Evolutionary conservation across 2,888 invertebrate genomes (phyloP), one percentile per base, ranked within the genome.

Genomic region (Ceraclea dissimilis): DNA sequence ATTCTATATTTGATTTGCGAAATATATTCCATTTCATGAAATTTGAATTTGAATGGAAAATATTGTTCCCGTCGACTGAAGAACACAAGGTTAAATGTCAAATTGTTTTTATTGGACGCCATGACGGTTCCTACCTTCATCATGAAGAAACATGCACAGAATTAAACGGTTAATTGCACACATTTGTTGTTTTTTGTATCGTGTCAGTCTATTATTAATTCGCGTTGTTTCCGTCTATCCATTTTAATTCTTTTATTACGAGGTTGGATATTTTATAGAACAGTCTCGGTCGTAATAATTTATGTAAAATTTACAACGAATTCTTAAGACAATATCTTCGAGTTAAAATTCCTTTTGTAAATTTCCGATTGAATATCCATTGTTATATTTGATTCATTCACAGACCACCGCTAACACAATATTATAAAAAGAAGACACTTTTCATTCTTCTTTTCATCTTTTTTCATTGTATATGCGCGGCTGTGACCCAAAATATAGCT

Each of bases 1-100:
- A 26, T 26, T 26, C 26, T 10, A 26, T 26, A 26, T 26, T 26
- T 26, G 26, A 26, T 26, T 26, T 26, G 26, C 10, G 26, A 26
- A 10, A 26, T 26, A 26, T 26, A 26, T 26, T 26, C 26, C 10
- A 26, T 26, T 26, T 26, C 26, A 26, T 26, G 5, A 26, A 10
- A 39, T 39, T 2, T 13, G n/a, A 13, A 39, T 39, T 39, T 16
- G 39, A 8, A 39, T 39, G 13, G 13, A 51, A 56, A 56, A n/a
- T n/a, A n/a, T n/a, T 49, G 49, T 46, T 44, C 52, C 33, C 52
- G 54, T 21, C 48, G 52, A 47, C 48, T 49, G 55, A 18, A 50
- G 49, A 33, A 46, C 20, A 46, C 60, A 52, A 58, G 60, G 60
- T 60, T 54, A 60, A 34, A 60, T 47, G 57, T 60, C 60, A 60